A percentile compares a stretch with the other conserved stretches of the same genome.
Evolutionary conservation across 2,888 invertebrate species (phyloP).

Genomic region (Athalia rosae): DNA sequence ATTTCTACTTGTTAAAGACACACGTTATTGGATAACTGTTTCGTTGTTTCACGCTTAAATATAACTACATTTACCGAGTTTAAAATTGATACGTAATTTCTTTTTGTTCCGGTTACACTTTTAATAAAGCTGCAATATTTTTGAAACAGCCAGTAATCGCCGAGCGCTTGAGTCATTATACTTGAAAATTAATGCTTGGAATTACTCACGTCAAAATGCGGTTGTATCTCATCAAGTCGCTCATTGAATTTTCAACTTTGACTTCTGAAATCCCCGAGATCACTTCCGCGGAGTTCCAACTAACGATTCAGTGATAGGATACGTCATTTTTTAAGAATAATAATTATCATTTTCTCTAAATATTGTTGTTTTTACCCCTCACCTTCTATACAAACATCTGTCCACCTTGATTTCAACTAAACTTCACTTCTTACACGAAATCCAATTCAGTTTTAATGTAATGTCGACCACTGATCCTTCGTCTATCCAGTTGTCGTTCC

Average conservation of each 20-base stretch:
- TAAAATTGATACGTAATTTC: no score
- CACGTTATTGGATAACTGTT: background rate
- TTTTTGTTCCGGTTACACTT: no score
- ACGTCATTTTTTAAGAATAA: no score
- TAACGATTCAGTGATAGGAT: no score
- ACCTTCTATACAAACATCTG: background rate
- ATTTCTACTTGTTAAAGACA: slow-evolving; percentile 12
- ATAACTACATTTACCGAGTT: no score
- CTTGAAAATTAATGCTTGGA: background rate
- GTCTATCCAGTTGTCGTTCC: slow-evolving; percentile 83
- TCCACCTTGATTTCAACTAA: slow-evolving; percentile 12
- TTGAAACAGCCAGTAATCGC: no score
- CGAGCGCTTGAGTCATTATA: background rate
- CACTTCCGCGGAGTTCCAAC: no score
- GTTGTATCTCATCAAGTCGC: background rate
- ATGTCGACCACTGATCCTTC: slow-evolving; percentile 65
- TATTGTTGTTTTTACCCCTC: background rate
- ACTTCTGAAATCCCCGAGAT: no score
- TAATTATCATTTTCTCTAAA: no score
- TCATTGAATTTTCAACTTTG: background rate
- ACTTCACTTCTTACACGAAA: slow-evolving; percentile 82
- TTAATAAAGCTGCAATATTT: no score
- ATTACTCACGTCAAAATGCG: background rate
- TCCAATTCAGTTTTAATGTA: slow-evolving; percentile 76
- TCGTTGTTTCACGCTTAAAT: no score